Percentiles rank a stretch among this genome's conserved stretches.
Conservation (phyloP, 1,140 invertebrate genomes). For the Drosophila bipectinata region DNA sequence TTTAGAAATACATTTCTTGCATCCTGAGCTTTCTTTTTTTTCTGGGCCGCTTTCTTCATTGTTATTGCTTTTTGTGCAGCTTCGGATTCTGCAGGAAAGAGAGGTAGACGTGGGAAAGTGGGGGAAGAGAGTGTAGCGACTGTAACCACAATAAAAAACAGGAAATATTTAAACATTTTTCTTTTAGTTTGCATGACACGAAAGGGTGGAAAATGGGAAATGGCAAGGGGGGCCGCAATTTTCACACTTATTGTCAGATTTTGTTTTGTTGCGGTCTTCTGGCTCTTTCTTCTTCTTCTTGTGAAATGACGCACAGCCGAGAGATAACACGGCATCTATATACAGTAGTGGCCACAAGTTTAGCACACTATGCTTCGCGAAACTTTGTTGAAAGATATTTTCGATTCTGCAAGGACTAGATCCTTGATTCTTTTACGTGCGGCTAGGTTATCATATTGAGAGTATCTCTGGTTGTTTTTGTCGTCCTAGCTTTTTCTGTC, state of each 20-base stretch:
- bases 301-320: slow-evolving; percentile 79
- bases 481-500: too few species aligned
- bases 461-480: too few species aligned
- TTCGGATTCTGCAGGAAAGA: slow-evolving; percentile 47
- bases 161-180: slow-evolving; percentile 84
- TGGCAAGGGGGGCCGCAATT: slow-evolving; percentile 45
- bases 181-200: slow-evolving; percentile 75
- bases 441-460: too few species aligned
- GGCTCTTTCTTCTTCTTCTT: slow-evolving; percentile 31
- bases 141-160: slow-evolving; percentile 81
- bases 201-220: slow-evolving; percentile 13
- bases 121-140: slow-evolving; percentile 4
- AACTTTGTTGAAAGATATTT: too few species aligned
- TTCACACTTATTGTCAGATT: slow-evolving; percentile 82
- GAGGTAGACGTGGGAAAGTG: neutral
- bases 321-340: slow-evolving; percentile 70
- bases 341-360: too few species aligned
- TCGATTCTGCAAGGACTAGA: too few species aligned
- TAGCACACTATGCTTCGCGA: too few species aligned
- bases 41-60: slow-evolving; percentile 24
- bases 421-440: too few species aligned
- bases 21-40: slow-evolving; percentile 31
- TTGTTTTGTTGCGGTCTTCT: slow-evolving; percentile 68
- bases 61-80: slow-evolving; percentile 22
- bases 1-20: neutral